Evolutionary conservation across 2,888 invertebrate species (phyloP).

Genomic region (Panopea generosa): DNA sequence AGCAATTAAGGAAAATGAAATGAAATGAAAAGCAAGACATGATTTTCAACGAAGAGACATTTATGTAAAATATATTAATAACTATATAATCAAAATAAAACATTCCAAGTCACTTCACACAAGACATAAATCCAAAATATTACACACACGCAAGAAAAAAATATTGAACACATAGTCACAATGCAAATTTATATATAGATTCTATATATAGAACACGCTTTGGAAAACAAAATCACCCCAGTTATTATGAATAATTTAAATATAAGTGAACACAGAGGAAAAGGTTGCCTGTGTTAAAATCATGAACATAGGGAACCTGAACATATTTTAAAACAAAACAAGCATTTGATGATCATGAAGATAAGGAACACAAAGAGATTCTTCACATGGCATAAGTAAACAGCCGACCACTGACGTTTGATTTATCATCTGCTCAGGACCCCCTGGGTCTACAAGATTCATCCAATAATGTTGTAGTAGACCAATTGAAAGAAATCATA

Average conservation of each 20-base stretch:
- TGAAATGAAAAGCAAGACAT: slow-evolving; percentile 34
- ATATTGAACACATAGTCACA: slow-evolving; percentile 53
- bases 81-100: slow-evolving; percentile 57
- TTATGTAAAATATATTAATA: slow-evolving; percentile 63
- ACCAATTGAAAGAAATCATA: too few relatives aligned
- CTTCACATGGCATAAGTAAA: too few relatives aligned
- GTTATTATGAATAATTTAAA: slow-evolving; percentile 7
- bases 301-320: too few relatives aligned
- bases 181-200: slow-evolving; percentile 45
- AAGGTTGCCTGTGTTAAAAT: too few relatives aligned
- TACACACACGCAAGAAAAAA: slow-evolving; percentile 47
- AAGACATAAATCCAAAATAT: slow-evolving; percentile 11
- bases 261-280: too few relatives aligned
- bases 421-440: too few relatives aligned
- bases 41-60: slow-evolving; percentile 61
- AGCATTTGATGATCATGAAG: too few relatives aligned
- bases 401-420: too few relatives aligned
- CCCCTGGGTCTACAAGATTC: too few relatives aligned
- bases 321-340: too few relatives aligned
- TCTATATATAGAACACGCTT: slow-evolving; percentile 33
- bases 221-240: slow-evolving; percentile 35
- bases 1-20: neutral
- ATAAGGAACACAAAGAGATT: too few relatives aligned
- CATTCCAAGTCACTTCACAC: slow-evolving; percentile 55
- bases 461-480: too few relatives aligned